These are phyloP conservation scores for Xiphorhynchus erythropygius DNA, from an alignment of 2,797 vertebrate genomes.

Conservation along the genomic window DNA sequence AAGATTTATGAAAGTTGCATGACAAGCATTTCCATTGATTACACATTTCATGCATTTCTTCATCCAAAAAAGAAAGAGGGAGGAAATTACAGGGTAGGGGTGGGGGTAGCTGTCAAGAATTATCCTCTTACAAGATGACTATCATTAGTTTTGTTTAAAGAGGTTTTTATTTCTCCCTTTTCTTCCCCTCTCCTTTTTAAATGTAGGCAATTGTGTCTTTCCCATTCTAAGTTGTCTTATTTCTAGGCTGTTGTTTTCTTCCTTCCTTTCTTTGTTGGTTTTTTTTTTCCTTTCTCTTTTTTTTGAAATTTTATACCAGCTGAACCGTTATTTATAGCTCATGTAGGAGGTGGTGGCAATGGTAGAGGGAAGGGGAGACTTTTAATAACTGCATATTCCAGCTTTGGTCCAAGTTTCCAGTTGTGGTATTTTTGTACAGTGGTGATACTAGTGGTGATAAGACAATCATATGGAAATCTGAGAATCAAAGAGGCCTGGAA, in stretches of 20 bases:
- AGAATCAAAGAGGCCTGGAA: constrained; percentile 22
- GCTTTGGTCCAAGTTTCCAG: neutral
- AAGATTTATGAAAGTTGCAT: constrained; percentile 55
- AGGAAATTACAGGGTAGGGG: constrained; percentile 39
- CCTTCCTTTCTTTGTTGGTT: neutral
- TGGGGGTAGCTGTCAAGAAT: constrained; percentile 64
- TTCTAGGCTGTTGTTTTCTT: constrained; percentile 14
- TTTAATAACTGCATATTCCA: constrained; percentile 13
- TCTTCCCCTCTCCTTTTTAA: constrained; percentile 53
- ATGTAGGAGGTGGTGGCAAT: neutral
- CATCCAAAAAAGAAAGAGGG: constrained; percentile 48
- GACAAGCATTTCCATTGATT: constrained; percentile 56
- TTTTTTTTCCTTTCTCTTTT: neutral
- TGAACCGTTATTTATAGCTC: constrained; percentile 46
- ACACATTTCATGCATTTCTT: constrained; percentile 67
- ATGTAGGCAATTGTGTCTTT: constrained; percentile 48
- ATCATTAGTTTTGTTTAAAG: constrained; percentile 66
- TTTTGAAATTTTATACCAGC: neutral
- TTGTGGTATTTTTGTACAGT: neutral
- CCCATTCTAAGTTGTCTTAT: constrained; percentile 28
- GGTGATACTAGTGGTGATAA: neutral
- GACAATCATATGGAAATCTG: neutral
- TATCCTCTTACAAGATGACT: constrained; percentile 61
- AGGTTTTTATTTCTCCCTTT: constrained; percentile 54
- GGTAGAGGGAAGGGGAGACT: neutral